These are phyloP conservation scores for Metopia argyrocephala DNA, from an alignment of 2,888 invertebrate species.

Conservation along the genomic window DNA sequence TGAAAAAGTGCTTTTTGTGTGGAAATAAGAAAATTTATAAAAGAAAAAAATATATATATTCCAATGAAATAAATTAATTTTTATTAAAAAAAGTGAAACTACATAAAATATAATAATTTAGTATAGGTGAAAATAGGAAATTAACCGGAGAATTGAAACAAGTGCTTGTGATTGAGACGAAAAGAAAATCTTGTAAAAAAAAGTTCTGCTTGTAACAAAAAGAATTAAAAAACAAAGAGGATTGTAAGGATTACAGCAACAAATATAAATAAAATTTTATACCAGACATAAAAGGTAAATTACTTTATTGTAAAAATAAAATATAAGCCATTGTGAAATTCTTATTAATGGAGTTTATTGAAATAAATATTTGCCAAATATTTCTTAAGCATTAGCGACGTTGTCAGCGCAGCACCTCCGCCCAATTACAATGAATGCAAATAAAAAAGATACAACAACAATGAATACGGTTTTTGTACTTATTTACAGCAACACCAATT, in stretches of 20 bases:
- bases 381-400: slow-evolving; percentile 3
- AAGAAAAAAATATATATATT: slow-evolving; percentile 59
- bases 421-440: slow-evolving; percentile 47
- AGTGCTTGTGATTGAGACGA: slow-evolving; percentile 22
- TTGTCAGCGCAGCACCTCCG: slow-evolving; percentile 54
- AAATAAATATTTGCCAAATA: slow-evolving; percentile 21
- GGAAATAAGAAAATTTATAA: slow-evolving; percentile 51
- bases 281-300: slow-evolving; percentile 66
- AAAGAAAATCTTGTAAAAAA: slow-evolving; percentile 20
- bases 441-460: slow-evolving; percentile 13
- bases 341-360: neutral
- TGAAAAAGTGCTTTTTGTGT: slow-evolving; percentile 44
- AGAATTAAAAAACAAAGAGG: slow-evolving; percentile 49
- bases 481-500: slow-evolving; percentile 20
- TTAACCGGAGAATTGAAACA: slow-evolving; percentile 3
- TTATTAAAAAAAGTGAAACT: slow-evolving; percentile 5
- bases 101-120: slow-evolving; percentile 2
- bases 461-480: slow-evolving; percentile 7
- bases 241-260: slow-evolving; percentile 34
- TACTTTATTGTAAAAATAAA: neutral
- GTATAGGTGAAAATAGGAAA: slow-evolving; percentile 3
- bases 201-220: slow-evolving; percentile 42
- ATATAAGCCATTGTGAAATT: neutral
- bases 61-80: slow-evolving; percentile 49
- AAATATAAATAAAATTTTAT: slow-evolving; percentile 17